Conservation (phyloP, 1,140 invertebrate species). For the Nymphalis io region DNA sequence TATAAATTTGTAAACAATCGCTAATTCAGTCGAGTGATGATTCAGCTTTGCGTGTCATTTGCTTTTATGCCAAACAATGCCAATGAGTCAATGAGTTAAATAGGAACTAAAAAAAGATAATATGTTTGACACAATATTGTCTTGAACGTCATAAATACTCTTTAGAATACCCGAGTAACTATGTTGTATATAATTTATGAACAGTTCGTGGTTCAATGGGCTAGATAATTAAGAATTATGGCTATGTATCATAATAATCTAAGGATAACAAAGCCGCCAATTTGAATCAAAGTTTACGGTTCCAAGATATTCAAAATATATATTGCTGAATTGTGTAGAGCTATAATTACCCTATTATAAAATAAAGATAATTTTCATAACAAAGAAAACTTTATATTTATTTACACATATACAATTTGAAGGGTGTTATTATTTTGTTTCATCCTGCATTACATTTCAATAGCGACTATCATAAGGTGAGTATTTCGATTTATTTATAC, state of each 20-base stretch:
- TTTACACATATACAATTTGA: no score
- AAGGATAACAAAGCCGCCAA: constrained; percentile 15
- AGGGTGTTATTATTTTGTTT: no score
- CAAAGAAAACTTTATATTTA: neutral
- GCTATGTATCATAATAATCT: constrained; percentile 42
- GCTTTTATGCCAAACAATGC: constrained; percentile 18
- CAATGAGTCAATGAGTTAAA: constrained; percentile 20
- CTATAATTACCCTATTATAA: neutral
- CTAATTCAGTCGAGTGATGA: constrained; percentile 9
- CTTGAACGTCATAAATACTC: constrained; percentile 20
- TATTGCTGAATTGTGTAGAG: neutral
- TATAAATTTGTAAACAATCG: neutral
- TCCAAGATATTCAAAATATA: neutral
- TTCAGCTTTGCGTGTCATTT: constrained; percentile 15
- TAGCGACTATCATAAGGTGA: neutral
- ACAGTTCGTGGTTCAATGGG: constrained; percentile 49
- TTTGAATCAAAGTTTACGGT: neutral
- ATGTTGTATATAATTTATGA: constrained; percentile 45
- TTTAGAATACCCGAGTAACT: constrained; percentile 5
- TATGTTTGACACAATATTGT: constrained; percentile 13
- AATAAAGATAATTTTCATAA: neutral
- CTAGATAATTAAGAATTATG: constrained; percentile 44
- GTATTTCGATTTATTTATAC: neutral
- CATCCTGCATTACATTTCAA: neutral
- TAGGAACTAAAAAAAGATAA: constrained; percentile 12